Evolutionary conservation across 2,888 invertebrate genomes (phyloP).

Genomic region (Empis livida): DNA sequence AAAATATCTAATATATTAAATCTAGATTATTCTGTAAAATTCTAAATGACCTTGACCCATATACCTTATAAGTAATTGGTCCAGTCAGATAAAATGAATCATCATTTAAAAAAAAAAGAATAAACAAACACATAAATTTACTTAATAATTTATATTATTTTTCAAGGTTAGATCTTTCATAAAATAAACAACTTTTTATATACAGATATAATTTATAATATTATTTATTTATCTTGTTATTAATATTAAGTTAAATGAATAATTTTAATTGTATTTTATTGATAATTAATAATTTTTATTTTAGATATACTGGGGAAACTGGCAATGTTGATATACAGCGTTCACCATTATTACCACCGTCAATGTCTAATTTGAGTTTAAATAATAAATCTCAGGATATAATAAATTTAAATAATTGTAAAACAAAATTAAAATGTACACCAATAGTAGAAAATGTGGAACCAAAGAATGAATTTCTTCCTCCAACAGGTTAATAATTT

Average conservation of each 20-base stretch:
- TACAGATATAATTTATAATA: too few relatives aligned
- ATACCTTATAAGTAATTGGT: neutral
- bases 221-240: neutral
- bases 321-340: constrained; percentile 35
- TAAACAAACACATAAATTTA: too few relatives aligned
- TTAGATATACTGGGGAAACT: constrained; percentile 35
- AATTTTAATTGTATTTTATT: too few relatives aligned
- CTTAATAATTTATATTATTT: too few relatives aligned
- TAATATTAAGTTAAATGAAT: neutral
- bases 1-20: neutral
- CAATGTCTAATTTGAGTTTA: constrained; percentile 34
- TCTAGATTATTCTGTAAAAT: neutral
- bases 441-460: constrained; percentile 8
- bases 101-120: too few relatives aligned
- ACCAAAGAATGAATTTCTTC: constrained; percentile 15
- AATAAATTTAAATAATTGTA: constrained; percentile 4
- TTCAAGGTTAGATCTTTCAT: too few relatives aligned
- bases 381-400: constrained; percentile 23
- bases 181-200: too few relatives aligned
- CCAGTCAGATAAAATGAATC: too few relatives aligned
- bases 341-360: constrained; percentile 35
- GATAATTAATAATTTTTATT: neutral
- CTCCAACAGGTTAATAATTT: constrained; percentile 21
- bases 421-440: constrained; percentile 1
- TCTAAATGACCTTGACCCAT: neutral